Base-by-base conservation (phyloP, 2,888 invertebrate genomes). In the Rhimphoctona megacephalus region DNA sequence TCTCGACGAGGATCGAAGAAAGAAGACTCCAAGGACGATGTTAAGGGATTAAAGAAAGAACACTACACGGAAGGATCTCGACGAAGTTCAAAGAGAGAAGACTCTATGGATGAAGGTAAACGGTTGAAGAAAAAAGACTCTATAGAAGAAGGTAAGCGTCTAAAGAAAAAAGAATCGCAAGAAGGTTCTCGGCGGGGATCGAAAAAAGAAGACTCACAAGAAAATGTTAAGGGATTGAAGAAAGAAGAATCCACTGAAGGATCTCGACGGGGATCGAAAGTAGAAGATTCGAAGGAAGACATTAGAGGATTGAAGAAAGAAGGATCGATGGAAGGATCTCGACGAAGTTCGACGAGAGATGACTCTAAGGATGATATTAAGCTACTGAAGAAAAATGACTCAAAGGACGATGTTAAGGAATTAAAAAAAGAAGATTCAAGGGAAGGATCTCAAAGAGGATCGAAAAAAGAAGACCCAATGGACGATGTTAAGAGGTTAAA, bases 181-280 rank as follows among this genome's bases (percentile, higher is more conserved):
- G 92, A 94, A 83, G 92, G 90, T 57, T 77, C 54, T 85, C 69
- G 77, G 77, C 76, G 57, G 70, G 77, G 83, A 79, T 61, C 61
- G 69, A 43, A 67, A 74, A 64, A 64, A 49, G 89, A 84, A 93
- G 90, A 88, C 94, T 93, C 90, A 11, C 14, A 78, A 39, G 94
- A 94, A 88, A 94, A 89, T 78, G 86, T 70, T 79, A 89, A 81
- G 25, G 85, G 66, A 64, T 57, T 57, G 77, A 88, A 83, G 57
- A 89, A 86, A 81, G 85, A 83, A 67, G 86, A 80, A 80, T 30
- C 66, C 7, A 9, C 61, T 11, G 43, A 72, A 6, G 33, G 19
- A n/a, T n/a, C 72, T 30, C 33, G 49, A 30, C 7, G 30, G 19
- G 17, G 72, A 49, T 30, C 52, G 39, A 43, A 61, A n/a, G 36